Conservation (phyloP, 2,797 vertebrate genomes). For the Gymnocypris eckloni region DNA sequence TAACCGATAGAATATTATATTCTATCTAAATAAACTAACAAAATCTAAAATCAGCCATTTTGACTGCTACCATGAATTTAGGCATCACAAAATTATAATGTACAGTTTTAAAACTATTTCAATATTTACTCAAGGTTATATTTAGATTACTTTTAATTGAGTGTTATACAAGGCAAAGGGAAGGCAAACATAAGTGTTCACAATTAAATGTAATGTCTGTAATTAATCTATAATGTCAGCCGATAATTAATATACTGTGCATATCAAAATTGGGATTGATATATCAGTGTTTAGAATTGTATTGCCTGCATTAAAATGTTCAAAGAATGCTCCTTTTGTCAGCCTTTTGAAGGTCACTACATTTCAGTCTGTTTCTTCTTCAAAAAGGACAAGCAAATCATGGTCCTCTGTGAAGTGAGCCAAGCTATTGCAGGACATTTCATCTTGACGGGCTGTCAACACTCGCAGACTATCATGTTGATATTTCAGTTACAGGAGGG, state of each 20-base stretch:
- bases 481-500: constrained; percentile 35
- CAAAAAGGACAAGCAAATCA: constrained; percentile 41
- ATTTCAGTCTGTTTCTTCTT: constrained; percentile 20
- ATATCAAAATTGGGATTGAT: background rate
- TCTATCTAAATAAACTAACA: background rate
- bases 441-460: constrained; percentile 43
- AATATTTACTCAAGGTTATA: background rate
- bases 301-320: background rate
- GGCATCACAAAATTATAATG: background rate
- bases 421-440: constrained; percentile 41
- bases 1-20: background rate
- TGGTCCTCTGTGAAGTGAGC: constrained; percentile 27
- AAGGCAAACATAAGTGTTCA: background rate
- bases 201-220: background rate
- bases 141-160: background rate
- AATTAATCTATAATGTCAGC: background rate
- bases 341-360: constrained; percentile 29
- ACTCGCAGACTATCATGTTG: constrained; percentile 41
- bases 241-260: background rate
- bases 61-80: background rate
- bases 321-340: background rate
- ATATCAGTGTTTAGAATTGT: background rate
- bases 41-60: background rate
- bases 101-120: background rate
- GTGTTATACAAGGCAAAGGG: background rate